Conservation (phyloP, 2,888 invertebrate genomes). For the Machimus atricapillus region DNA sequence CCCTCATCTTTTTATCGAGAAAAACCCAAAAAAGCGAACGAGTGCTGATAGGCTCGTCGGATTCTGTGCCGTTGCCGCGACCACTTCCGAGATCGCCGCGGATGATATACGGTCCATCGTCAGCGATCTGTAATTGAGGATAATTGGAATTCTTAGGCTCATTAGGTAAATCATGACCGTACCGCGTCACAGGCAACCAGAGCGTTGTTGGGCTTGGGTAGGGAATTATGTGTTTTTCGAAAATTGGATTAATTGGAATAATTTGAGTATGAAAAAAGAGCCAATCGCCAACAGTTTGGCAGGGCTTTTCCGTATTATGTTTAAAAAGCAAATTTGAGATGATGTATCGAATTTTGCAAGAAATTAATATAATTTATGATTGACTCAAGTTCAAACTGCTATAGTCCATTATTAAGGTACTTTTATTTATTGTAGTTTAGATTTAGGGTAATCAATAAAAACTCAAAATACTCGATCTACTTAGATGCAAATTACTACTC, state of each 20-base stretch:
- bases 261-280: background rate
- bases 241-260: background rate
- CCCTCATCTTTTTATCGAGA: background rate
- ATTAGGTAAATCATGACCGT: background rate
- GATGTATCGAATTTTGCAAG: too few species aligned
- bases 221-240: background rate
- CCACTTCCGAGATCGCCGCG: background rate
- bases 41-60: slow-evolving; percentile 8
- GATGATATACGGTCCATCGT: background rate
- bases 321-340: background rate
- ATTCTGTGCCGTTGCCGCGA: background rate
- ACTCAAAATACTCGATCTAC: too few species aligned
- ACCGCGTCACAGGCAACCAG: background rate
- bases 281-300: background rate
- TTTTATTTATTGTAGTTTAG: too few species aligned
- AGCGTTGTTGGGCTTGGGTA: background rate
- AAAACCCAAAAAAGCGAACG: background rate
- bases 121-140: slow-evolving; percentile 2
- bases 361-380: too few species aligned
- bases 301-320: too few species aligned
- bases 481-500: too few species aligned
- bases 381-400: too few species aligned
- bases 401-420: too few species aligned
- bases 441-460: too few species aligned
- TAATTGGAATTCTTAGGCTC: background rate